Conservation (phyloP, 2,113 vertebrate genomes). For the Prionailurus viverrinus region DNA sequence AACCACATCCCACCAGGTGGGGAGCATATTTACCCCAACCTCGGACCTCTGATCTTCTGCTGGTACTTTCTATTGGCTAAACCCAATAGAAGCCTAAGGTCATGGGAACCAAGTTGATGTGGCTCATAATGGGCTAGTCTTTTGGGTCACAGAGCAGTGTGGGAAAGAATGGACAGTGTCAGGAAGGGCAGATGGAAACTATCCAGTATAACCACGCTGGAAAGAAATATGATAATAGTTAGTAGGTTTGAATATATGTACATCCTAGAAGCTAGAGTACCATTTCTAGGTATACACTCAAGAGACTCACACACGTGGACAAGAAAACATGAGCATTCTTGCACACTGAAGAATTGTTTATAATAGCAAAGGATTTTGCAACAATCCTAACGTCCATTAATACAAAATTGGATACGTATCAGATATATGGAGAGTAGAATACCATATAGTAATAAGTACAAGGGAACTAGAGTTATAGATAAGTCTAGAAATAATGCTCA, state of each 20-base stretch:
- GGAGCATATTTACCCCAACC: neutral
- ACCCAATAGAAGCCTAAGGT: neutral
- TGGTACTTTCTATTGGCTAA: neutral
- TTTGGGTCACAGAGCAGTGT: neutral
- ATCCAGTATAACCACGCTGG: neutral
- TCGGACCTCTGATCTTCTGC: neutral
- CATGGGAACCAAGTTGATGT: neutral
- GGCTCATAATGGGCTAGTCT: neutral
- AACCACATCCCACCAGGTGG: neutral
- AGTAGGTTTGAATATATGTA: neutral
- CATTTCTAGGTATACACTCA: neutral
- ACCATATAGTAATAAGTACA: neutral
- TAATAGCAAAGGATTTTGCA: neutral
- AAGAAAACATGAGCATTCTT: neutral
- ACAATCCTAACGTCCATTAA: neutral
- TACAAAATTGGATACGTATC: neutral
- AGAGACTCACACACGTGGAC: neutral
- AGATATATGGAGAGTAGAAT: neutral
- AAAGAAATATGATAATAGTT: constrained; percentile 13
- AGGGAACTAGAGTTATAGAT: neutral
- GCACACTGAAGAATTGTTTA: neutral
- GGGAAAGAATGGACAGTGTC: neutral
- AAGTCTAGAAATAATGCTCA: constrained; percentile 25
- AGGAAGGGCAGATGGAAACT: neutral
- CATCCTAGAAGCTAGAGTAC: neutral